Evolutionary conservation across 2,113 vertebrate species (phyloP).

Genomic region (Platycercus adscitus): DNA sequence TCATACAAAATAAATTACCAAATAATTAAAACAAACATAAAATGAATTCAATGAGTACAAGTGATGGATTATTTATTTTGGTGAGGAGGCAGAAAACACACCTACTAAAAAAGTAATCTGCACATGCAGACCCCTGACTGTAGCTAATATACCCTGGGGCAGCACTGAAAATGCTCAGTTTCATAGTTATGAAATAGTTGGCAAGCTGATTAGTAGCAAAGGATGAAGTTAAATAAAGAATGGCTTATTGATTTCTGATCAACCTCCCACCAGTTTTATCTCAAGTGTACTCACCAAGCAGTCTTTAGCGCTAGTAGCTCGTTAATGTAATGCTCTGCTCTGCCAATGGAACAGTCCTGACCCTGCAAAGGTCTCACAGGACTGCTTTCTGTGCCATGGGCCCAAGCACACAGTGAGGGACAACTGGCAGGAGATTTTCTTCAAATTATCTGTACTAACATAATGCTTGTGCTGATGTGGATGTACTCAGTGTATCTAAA

Average conservation of each 20-base stretch:
- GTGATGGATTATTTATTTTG: not conserved
- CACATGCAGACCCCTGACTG: not conserved
- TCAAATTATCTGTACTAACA: not conserved
- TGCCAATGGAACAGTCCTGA: not conserved
- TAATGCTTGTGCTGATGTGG: not conserved
- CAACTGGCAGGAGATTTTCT: not conserved
- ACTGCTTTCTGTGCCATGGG: not conserved
- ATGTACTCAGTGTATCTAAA: not conserved
- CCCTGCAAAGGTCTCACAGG: not conserved
- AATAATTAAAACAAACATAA: not conserved
- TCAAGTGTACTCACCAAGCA: not conserved
- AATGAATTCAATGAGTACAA: not conserved
- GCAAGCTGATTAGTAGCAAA: not conserved
- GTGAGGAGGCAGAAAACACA: not conserved
- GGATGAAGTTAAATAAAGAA: not conserved
- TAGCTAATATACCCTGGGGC: not conserved
- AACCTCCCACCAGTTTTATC: not conserved
- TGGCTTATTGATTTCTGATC: not conserved
- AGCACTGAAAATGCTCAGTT: not conserved
- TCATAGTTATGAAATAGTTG: not conserved
- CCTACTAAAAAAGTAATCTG: not conserved
- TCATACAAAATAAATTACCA: constrained; percentile 12
- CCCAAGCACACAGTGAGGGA: not conserved
- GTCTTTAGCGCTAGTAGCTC: not conserved
- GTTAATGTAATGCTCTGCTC: fast-evolving